A percentile compares a stretch with the other conserved stretches of the same genome.
These are phyloP conservation scores for Gymnarchus niloticus DNA, from an alignment of 2,113 vertebrate genomes.

Conservation along the genomic window DNA sequence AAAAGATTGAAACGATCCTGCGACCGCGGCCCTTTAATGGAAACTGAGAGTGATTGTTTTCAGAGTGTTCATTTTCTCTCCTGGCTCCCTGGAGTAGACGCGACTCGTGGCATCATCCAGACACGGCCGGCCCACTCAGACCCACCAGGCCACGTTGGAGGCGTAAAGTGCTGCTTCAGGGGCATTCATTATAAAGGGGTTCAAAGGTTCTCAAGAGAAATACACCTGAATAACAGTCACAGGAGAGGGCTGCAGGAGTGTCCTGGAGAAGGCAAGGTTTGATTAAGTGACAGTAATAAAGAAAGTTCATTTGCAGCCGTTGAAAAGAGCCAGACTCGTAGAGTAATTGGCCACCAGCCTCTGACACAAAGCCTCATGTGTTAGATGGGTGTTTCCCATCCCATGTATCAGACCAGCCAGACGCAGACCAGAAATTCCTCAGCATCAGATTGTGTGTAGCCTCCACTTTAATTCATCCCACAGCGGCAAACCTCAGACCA, in stretches of 20 bases:
- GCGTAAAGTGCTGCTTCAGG: background rate
- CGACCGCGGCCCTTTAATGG: constrained; percentile 26
- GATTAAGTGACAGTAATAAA: background rate
- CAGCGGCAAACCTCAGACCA: background rate
- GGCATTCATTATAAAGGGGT: background rate
- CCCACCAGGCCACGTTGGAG: constrained; percentile 42
- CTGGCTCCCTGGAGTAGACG: constrained; percentile 33
- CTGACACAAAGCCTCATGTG: background rate
- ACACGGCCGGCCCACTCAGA: constrained; percentile 43
- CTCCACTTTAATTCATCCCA: background rate
- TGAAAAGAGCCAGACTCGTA: background rate
- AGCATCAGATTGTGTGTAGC: background rate
- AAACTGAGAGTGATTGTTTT: constrained; percentile 25
- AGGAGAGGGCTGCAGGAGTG: background rate
- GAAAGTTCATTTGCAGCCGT: background rate
- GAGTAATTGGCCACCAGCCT: background rate
- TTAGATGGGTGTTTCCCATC: background rate
- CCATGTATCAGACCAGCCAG: background rate
- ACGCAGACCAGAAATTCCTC: background rate
- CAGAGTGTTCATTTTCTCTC: constrained; percentile 8
- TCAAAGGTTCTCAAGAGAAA: background rate
- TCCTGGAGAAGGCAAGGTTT: background rate
- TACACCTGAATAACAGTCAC: constrained; percentile 7
- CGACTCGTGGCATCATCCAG: constrained; percentile 35
- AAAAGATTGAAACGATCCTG: constrained; percentile 46